A percentile compares a stretch with the other conserved stretches of the same genome.
These are phyloP conservation scores for Amia ocellicauda DNA, from an alignment of 2,113 vertebrate species.

Conservation along the genomic window DNA sequence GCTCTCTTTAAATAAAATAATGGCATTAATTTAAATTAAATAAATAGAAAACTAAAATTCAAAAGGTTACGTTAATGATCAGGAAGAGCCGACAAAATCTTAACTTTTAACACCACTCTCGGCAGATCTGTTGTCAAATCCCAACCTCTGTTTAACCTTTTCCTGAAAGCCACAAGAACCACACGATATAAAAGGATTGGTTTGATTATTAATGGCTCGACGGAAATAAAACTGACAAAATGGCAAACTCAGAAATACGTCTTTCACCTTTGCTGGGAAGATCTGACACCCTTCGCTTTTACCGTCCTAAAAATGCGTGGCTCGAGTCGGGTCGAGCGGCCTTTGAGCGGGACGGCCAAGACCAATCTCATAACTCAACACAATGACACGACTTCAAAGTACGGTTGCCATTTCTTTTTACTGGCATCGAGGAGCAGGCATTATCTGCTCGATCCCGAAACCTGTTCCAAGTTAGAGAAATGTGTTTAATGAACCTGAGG, in stretches of 20 bases:
- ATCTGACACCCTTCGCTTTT: constrained; percentile 10
- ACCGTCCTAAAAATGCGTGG: not conserved
- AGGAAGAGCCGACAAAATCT: no score
- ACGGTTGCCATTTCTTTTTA: constrained; percentile 53
- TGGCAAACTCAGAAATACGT: no score
- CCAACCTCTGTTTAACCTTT: no score
- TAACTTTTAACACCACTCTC: no score
- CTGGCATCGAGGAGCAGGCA: constrained; percentile 45
- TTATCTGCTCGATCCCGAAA: constrained; percentile 71
- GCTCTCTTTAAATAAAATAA: no score
- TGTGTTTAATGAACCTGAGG: constrained; percentile 81
- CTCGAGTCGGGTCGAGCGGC: constrained; percentile 18
- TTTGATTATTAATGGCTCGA: constrained; percentile 1
- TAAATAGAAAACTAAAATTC: no score
- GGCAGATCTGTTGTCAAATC: no score
- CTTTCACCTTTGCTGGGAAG: no score
- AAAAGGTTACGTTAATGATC: no score
- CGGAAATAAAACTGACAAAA: not conserved
- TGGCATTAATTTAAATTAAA: no score
- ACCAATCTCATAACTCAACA: constrained; percentile 55
- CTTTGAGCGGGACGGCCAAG: constrained; percentile 40
- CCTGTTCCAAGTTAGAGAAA: constrained; percentile 67
- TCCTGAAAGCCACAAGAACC: not conserved
- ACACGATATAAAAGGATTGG: not conserved
- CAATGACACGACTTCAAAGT: constrained; percentile 66